Evolutionary conservation across 2,888 invertebrate genomes (phyloP), one percentile per base, ranked within the genome.

Genomic region (Meiosimyza platycephala): DNA sequence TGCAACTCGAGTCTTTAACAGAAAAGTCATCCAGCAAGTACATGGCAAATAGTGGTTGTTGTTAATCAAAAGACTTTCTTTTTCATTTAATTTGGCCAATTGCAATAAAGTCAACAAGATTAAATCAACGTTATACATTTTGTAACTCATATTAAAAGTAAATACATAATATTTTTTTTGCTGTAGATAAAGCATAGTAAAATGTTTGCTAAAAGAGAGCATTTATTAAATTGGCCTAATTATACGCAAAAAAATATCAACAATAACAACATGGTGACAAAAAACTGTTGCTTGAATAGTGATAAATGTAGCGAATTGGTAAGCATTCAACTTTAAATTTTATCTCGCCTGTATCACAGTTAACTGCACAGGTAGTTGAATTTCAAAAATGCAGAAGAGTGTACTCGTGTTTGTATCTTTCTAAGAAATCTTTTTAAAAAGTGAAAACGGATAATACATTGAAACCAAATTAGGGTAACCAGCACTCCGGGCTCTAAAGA

Each of bases 171-270:
- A 16, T 2, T 55, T n/a, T 57, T 16, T 18, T 28, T 28, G 28
- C 28, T 28, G 28, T 52, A 60, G 18, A 65, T 11, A 51, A 62
- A 57, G 3, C 47, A 59, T 40, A 60, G 48, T 3, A 66, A 77
- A 82, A 83, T 83, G 83, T 83, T 82, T 79, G 79, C 83, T 50
- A 84, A 82, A 79, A 82, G 85, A 79, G 78, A 79, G 64, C 78
- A 81, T 80, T 77, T 84, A 59, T 77, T 83, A 54, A 73, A 76
- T 57, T 73, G 70, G 15, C 55, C 48, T 12, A 65, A 65, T 67
- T 51, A 50, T 5, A 71, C 66, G 16, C 59, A 57, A 11, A 60
- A 77, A 40, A 79, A 80, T 60, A 79, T 78, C 64, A 80, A 78
- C 62, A 76, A 73, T 75, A 77, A 75, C 68, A 72, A 18, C 67